Evolutionary conservation across 2,113 vertebrate genomes (phyloP), one percentile per base, ranked within the genome.

Genomic region (Crotalus horridus): DNA sequence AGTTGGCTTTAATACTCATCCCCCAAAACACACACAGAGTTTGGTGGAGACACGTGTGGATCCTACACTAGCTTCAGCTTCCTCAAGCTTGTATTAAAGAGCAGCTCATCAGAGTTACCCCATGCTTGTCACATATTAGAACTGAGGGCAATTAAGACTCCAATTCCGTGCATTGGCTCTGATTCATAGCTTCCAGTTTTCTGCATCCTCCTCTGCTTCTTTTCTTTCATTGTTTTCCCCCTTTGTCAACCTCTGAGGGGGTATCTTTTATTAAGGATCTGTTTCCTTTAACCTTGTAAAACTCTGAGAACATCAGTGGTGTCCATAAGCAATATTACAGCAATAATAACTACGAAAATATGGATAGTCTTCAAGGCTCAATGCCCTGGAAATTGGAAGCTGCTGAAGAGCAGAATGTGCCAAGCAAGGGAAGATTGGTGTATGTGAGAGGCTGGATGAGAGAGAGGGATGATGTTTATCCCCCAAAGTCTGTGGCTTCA

Each of bases 281-380:
- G 91, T 55, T 92, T 88, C 74, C 54, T 88, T 88, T 92, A 92
- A 81, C 87, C 87, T 74, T 43, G 59, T 29, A 55, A 54, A 92
- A 33, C 61, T 55, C 59, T 55, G 59, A 61, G 56, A 87, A 86
- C 29, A 39, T 5, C 17, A 48, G 39, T 55, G 91, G 69, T 54
- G 46, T 86, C 54, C 10, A n/a, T 85, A 92, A 92, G 69, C 86
- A 88, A 59, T 23, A 69, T 92, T 88, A 55, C 59, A 29, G 48
- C 88, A 88, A 88, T 92, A 86, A 91, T n/a, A 43, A 74, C 43
- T 55, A 6, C 69, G 33, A 29, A 92, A 54, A 43, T 55, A n/a
- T 69, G 59, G 12, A n/a, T 4, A 5, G 26, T 15, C 2, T 10
- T 69, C 23, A 20, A 89, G 87, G 51, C 4, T 29, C 48, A 5